Conservation (phyloP, 2,113 vertebrate genomes). For the Coptodon rendalli region DNA sequence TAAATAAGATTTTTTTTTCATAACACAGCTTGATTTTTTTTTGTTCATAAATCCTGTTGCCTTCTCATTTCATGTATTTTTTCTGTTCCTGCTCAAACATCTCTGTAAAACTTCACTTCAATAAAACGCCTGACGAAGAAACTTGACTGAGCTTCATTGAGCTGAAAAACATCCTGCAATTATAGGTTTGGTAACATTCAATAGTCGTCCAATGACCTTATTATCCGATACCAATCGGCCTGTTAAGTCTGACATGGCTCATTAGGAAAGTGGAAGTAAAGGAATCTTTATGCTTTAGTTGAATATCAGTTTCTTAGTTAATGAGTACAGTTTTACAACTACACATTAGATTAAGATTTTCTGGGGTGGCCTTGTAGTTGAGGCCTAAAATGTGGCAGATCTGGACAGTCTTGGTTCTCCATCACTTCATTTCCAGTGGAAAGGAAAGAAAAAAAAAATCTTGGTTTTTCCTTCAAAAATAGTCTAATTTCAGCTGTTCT, state of each 20-base stretch:
- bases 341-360: not conserved
- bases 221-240: not conserved
- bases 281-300: not conserved
- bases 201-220: not conserved
- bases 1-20: not conserved
- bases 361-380: accelerated
- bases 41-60: conserved; percentile 36
- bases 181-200: not conserved
- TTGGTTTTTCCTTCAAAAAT: not conserved
- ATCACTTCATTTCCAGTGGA: not conserved
- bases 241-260: not conserved
- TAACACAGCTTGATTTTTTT: conserved; percentile 18
- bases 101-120: conserved; percentile 39
- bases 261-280: not conserved
- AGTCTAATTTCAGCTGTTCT: not conserved
- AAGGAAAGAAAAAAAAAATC: accelerated
- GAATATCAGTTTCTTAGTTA: not conserved
- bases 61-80: conserved; percentile 28
- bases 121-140: conserved; percentile 28
- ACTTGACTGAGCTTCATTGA: not conserved
- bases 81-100: conserved; percentile 27
- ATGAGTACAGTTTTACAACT: not conserved
- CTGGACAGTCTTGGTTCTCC: not conserved
- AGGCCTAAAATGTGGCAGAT: not conserved
- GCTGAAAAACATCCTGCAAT: not conserved